These are phyloP conservation scores for Patella depressa DNA, from an alignment of 2,888 invertebrate genomes.

Conservation along the genomic window DNA sequence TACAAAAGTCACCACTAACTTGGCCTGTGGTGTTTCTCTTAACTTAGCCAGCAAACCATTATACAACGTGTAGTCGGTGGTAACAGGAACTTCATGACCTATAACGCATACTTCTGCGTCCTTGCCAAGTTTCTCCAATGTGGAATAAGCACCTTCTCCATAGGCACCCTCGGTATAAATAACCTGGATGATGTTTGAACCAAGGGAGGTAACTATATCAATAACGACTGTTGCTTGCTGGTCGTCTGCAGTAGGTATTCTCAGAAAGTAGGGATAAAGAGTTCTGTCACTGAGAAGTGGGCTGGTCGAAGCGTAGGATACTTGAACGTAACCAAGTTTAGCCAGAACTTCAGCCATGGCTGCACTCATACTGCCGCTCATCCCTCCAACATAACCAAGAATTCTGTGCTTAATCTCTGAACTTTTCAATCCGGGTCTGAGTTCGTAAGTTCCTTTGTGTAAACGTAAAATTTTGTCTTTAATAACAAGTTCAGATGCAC, in stretches of 20 bases:
- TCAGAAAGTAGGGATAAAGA: neutral
- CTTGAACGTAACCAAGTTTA: neutral
- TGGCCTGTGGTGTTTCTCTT: neutral
- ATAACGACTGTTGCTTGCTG: neutral
- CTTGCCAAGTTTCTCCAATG: neutral
- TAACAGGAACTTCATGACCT: neutral
- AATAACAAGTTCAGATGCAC: neutral
- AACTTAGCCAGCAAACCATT: neutral
- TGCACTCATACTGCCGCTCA: neutral
- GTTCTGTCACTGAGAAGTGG: neutral
- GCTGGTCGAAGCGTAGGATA: neutral
- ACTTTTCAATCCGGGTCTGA: neutral
- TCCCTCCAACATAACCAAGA: neutral
- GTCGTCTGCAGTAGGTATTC: conserved; percentile 5
- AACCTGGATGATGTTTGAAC: neutral
- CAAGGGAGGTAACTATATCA: neutral
- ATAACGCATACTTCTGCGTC: neutral
- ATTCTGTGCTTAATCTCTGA: neutral
- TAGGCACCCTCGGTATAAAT: neutral
- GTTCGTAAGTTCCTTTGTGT: neutral
- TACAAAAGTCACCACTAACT: neutral
- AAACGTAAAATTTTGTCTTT: neutral
- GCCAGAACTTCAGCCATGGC: neutral
- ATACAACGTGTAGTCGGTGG: neutral
- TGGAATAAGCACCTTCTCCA: neutral